Base-by-base conservation (phyloP, 2,888 invertebrate genomes). In the Diaperis boleti region DNA sequence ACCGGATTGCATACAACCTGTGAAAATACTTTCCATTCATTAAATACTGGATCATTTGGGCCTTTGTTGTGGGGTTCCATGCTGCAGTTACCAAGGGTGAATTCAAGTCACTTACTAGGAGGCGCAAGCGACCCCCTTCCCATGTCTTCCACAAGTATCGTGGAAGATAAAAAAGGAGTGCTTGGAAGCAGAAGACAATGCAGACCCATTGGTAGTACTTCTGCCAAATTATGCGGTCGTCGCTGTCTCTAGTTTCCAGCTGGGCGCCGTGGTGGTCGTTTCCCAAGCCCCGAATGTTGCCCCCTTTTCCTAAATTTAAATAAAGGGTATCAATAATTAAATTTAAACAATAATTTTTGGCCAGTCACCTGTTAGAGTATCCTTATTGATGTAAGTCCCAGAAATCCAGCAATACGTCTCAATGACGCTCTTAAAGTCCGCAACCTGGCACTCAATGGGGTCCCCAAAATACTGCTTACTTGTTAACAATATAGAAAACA, bases 401-500 rank as follows among this genome's bases (percentile, higher is more conserved):
- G 88, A 86, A 65, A 92, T 90, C 92, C 92, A 92, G 80, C 92
- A 93, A 78, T 88, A 92, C 54, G 88, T 88, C 72, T 92, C 89
- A 5, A 92, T 83, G 18, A 89, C 86, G 47, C 88, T 88, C 64
- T 84, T 85, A 47, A 87, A 33, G 1, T 44, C 59, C 13, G 17
- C 6, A 3, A 84, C 83, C 76, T 88, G 84, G 78, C 94, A 94
- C 72, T 90, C 87, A 50, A 95, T 92, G 0, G 94, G 93, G 72
- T 94, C 92, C 0, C 94, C 94, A 72, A 94, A 92, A 81, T 92
- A 93, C 79, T 94, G 92, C 74, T 91, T 91, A 8, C 92, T 89
- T 15, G 92, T 90, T 39, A 94, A 86, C 71, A 94, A 78, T 72
- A 92, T 81, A 1, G 91, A 89, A 79, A 90, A 92, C 15, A 89